Evolutionary conservation across 2,113 vertebrate species (phyloP), one percentile per base, ranked within the genome.

Genomic region (Malaclemys terrapin): DNA sequence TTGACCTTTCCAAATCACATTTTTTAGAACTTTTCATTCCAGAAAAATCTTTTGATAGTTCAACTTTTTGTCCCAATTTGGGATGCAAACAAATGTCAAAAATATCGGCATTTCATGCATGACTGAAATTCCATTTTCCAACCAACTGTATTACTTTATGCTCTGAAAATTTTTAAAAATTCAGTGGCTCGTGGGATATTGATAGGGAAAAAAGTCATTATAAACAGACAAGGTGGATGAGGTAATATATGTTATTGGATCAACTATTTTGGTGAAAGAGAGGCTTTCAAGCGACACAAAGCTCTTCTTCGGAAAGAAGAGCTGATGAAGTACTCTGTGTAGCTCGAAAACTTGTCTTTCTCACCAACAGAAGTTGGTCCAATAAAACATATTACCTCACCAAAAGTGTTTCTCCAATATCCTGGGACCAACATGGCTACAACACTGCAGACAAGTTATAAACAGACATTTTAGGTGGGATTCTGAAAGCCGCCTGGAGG

Each of bases 71-170:
- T 50, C 49, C 25, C 69, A 91, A 14, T 0, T 1, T 45, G 59
- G 10, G 49, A 27, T n/a, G 31, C 2, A 2, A 88, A 31, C 42
- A 52, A 24, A 35, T 57, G 7, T 0, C 8, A 14, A 10, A 62
- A 25, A 29, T 25, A 75, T 0, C n/a, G 17, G 25, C 35, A 1
- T 45, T 80, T n/a, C 56, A 9, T 6, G 52, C 13, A 0, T 0
- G 20, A 8, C 5, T 80, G 53, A n/a, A 56, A 53, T 25, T 91
- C 80, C 56, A 45, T 8, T 50, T 94, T 91, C 19, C 53, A 5
- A 49, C 80, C 86, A 87, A 38, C 35, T 3, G 20, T 31, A 69
- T 69, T 20, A 52, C 5, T 8, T 29, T 38, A 88, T 52, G 16
- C 19, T 82, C 45, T 54, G 47, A 91, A 53, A 8, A 3, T 10